Conservation (phyloP, 2,888 invertebrate genomes). For the Aporophyla nigra region DNA sequence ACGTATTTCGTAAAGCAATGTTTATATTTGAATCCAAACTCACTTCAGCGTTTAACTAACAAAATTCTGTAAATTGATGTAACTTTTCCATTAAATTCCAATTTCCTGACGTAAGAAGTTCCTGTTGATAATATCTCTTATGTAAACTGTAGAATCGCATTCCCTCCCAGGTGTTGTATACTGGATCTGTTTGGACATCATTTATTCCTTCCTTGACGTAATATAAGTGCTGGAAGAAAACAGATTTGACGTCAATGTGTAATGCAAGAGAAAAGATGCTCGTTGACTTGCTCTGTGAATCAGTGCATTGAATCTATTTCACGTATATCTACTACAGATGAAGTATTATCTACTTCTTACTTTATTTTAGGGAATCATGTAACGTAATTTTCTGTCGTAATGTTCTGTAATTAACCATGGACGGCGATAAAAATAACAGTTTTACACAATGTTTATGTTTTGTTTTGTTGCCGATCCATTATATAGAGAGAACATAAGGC, state of each 20-base stretch:
- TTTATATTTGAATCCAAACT: conserved; percentile 42
- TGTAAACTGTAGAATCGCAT: conserved; percentile 45
- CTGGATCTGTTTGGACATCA: conserved; percentile 51
- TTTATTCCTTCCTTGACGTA: conserved; percentile 70
- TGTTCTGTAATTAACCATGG: conserved; percentile 74
- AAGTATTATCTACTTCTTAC: conserved; percentile 14
- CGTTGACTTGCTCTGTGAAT: conserved; percentile 71
- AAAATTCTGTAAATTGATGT: conserved; percentile 32
- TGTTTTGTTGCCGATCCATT: conserved; percentile 68
- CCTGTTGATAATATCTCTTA: conserved; percentile 53
- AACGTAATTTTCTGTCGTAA: conserved; percentile 58
- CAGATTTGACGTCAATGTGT: conserved; percentile 81
- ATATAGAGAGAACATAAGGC: conserved; percentile 56
- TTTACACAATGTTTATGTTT: conserved; percentile 72
- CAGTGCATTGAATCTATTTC: conserved; percentile 73
- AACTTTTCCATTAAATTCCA: conserved; percentile 38
- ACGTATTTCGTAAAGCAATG: conserved; percentile 27
- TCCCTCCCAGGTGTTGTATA: conserved; percentile 45
- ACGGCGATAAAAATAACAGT: conserved; percentile 74
- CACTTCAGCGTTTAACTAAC: conserved; percentile 14
- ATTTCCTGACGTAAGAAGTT: conserved; percentile 53
- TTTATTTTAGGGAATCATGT: conserved; percentile 53
- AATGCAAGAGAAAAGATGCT: conserved; percentile 75
- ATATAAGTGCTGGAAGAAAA: conserved; percentile 68
- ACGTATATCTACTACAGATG: conserved; percentile 51